A percentile compares a stretch with the other conserved stretches of the same genome.
Evolutionary conservation across 2,888 invertebrate genomes (phyloP).

Genomic region (Cenopis cana): DNA sequence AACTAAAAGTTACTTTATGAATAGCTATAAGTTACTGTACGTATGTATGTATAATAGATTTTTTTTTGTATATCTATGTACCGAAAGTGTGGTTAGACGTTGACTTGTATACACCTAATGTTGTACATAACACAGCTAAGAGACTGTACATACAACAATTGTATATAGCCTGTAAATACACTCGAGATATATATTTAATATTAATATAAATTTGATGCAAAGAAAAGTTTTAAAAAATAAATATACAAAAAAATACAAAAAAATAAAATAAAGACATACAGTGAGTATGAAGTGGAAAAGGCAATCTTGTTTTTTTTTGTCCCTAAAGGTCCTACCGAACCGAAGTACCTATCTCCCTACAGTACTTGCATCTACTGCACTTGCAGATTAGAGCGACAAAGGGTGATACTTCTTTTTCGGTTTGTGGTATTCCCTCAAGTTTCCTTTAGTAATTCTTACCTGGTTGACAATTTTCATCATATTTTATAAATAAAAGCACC

Average conservation of each 20-base stretch:
- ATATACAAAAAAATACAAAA: slow-evolving; percentile 74
- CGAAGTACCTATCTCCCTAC: no score
- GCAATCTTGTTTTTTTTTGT: slow-evolving; percentile 70
- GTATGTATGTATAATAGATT: slow-evolving; percentile 47
- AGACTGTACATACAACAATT: slow-evolving; percentile 70
- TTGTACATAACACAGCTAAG: slow-evolving; percentile 43
- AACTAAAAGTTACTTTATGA: slow-evolving; percentile 67
- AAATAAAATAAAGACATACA: slow-evolving; percentile 80
- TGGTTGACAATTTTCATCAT: no score
- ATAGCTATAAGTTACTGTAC: slow-evolving; percentile 50
- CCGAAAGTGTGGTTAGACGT: slow-evolving; percentile 52
- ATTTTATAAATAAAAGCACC: no score
- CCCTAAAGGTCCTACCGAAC: neutral
- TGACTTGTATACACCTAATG: slow-evolving; percentile 35
- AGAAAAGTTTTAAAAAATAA: slow-evolving; percentile 79
- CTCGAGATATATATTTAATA: slow-evolving; percentile 79
- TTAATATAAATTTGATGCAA: slow-evolving; percentile 80
- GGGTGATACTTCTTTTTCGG: no score
- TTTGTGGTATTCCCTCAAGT: no score
- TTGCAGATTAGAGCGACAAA: neutral
- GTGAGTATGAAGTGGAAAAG: slow-evolving; percentile 82
- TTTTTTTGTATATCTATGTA: slow-evolving; percentile 60
- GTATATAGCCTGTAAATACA: slow-evolving; percentile 82
- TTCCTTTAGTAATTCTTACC: no score
- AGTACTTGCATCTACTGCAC: no score